phyloP scores from a whole-genome alignment of 1,140 invertebrate species.

The Hetaerina americana region DNA sequence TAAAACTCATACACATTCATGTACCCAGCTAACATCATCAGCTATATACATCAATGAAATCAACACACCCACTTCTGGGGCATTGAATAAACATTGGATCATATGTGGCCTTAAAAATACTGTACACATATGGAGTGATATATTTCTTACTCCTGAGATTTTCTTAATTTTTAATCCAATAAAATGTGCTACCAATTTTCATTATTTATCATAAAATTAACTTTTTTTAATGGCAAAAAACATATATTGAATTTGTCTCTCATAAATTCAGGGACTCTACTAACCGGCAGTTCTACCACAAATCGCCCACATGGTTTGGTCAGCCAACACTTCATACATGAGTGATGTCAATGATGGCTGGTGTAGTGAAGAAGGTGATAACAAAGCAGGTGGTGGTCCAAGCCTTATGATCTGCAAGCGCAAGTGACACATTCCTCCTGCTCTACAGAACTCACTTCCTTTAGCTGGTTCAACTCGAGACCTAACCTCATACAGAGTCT shows the following conservation, averaged over 20 bases:
- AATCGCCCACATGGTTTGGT: conserved; percentile 85
- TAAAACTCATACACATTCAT: too few relatives aligned
- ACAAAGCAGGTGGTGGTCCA: conserved; percentile 4
- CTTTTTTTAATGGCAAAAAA: conserved; percentile 1
- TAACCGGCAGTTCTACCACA: conserved; percentile 69
- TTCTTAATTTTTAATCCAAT: too few relatives aligned
- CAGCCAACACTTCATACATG: conserved; percentile 86
- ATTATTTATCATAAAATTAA: neutral
- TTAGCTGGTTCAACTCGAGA: conserved; percentile 67
- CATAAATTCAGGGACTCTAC: neutral
- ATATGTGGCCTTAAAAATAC: too few relatives aligned
- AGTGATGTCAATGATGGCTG: conserved; percentile 36
- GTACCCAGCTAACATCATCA: too few relatives aligned
- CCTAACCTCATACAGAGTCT: conserved; percentile 67
- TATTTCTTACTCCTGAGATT: too few relatives aligned
- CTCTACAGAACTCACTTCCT: conserved; percentile 74
- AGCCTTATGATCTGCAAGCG: conserved; percentile 54
- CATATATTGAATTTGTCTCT: neutral
- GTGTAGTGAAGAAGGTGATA: neutral
- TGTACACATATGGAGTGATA: too few relatives aligned
- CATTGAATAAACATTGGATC: too few relatives aligned
- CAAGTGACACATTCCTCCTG: conserved; percentile 75
- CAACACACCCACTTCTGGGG: too few relatives aligned
- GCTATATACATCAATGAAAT: too few relatives aligned
- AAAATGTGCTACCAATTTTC: too few relatives aligned